phyloP scores from a whole-genome alignment of 2,797 vertebrate genomes.

The Enteromius radiatus region DNA sequence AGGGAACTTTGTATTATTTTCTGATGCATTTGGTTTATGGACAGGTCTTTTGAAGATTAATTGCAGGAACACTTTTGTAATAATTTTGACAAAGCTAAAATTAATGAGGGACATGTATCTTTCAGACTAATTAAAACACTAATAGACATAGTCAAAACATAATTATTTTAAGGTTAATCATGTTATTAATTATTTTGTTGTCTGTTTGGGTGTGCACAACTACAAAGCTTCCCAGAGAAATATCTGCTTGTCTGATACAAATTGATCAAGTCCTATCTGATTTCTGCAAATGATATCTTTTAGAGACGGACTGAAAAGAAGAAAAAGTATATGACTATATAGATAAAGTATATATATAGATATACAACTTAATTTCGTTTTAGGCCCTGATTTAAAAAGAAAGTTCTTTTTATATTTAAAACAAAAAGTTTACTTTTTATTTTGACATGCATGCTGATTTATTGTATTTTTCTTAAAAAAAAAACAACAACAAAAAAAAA shows the following conservation, averaged over 20 bases:
- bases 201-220: slow-evolving; percentile 26
- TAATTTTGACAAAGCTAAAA: slow-evolving; percentile 18
- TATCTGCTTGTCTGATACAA: slow-evolving; percentile 33
- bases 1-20: slow-evolving; percentile 28
- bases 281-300: slow-evolving; percentile 54
- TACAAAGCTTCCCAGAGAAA: slow-evolving; percentile 31
- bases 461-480: slow-evolving; percentile 77
- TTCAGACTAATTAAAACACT: slow-evolving; percentile 52
- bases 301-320: slow-evolving; percentile 52
- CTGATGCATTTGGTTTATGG: slow-evolving; percentile 22
- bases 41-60: not conserved
- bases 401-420: slow-evolving; percentile 78
- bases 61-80: slow-evolving; percentile 18
- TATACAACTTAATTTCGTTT: slow-evolving; percentile 59
- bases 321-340: slow-evolving; percentile 59
- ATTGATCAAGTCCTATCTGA: slow-evolving; percentile 48
- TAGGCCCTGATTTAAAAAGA: slow-evolving; percentile 58
- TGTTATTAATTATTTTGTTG: slow-evolving; percentile 16
- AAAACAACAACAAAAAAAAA: not conserved
- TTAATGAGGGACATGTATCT: slow-evolving; percentile 24
- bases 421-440: slow-evolving; percentile 78
- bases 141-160: slow-evolving; percentile 31
- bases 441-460: slow-evolving; percentile 85
- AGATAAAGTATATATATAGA: slow-evolving; percentile 60
- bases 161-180: slow-evolving; percentile 23